Evolutionary conservation across 2,113 vertebrate genomes (phyloP), one percentile per base, ranked within the genome.

Genomic region (Callocephalon fimbriatum): DNA sequence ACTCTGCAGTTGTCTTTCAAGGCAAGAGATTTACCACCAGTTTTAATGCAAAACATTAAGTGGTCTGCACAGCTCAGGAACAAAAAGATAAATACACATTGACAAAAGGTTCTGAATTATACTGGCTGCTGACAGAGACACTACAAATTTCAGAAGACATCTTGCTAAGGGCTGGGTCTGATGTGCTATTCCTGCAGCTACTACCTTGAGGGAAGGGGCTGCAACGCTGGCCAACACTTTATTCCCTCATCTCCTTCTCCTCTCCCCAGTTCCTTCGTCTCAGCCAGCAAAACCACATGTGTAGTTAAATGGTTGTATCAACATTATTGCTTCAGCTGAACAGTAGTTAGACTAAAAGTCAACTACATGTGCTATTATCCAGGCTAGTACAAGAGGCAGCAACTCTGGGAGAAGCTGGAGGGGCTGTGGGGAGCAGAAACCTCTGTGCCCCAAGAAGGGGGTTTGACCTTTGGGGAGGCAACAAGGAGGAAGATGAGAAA

Each of bases 381-480:
- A n/a, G 17, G 50, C 65, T 58, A 19, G 65, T 8, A 15, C 1
- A 21, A 47, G 45, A 56, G 63, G n/a, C 37, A 26, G 5, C 6
- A 19, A 38, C 19, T 42, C 45, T 10, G 20, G 9, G 23, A 72
- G 63, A 23, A 14, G 26, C 0, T 27, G 32, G 19, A 66, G 32
- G 29, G 29, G 51, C 23, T 45, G 65, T 10, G 19, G 15, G 66
- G 26, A 90, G 31, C 40, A 53, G 32, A 47, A 76, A 48, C 2
- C 12, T 47, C 50, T 51, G 48, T 20, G 53, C 32, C 16, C 4
- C 0, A 20, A 76, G 48, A 38, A 5, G 1, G 2, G 3, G 3
- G 7, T 1, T 4, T 37, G n/a, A 45, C 19, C 18, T 68, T 1
- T 19, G 31, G 5, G 13, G 26, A 75, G n/a, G 53, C 4, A 17